Conservation (phyloP, 2,888 invertebrate genomes). For the Leptopilina syphax region DNA sequence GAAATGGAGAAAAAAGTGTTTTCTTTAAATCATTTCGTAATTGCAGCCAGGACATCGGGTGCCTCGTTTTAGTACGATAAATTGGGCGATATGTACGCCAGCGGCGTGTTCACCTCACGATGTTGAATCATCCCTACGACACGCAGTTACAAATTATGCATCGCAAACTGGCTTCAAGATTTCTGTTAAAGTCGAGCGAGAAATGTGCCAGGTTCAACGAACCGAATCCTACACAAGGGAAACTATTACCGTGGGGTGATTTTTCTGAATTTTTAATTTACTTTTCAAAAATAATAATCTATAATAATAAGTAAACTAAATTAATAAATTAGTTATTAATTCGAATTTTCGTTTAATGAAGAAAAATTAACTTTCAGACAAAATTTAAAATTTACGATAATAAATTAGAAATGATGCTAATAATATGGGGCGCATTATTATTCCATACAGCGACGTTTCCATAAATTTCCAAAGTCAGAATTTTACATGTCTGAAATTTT, state of each 20-base stretch:
- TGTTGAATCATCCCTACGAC: conserved; percentile 79
- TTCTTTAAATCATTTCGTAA: conserved; percentile 6
- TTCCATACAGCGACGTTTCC: too few relatives aligned
- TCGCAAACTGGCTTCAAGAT: conserved; percentile 79
- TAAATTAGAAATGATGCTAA: too few relatives aligned
- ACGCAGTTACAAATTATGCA: conserved; percentile 77
- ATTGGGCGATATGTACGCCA: conserved; percentile 85
- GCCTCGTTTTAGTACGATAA: conserved; percentile 82
- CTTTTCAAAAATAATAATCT: neutral
- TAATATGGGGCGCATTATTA: too few relatives aligned
- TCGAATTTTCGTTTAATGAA: too few relatives aligned
- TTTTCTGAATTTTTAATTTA: conserved; percentile 7
- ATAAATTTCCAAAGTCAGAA: too few relatives aligned
- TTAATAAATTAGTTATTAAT: too few relatives aligned
- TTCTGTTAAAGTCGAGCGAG: conserved; percentile 79
- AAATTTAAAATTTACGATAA: too few relatives aligned
- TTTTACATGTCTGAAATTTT: too few relatives aligned
- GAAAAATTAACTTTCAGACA: too few relatives aligned
- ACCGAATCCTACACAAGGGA: conserved; percentile 74
- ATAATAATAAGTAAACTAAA: too few relatives aligned
- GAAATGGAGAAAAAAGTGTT: neutral
- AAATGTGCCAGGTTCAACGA: conserved; percentile 81
- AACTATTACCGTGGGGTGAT: conserved; percentile 79
- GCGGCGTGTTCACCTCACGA: conserved; percentile 80
- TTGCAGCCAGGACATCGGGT: conserved; percentile 84